Evolutionary conservation across 2,113 vertebrate species (phyloP).

Genomic region (Laterallus jamaicensis): DNA sequence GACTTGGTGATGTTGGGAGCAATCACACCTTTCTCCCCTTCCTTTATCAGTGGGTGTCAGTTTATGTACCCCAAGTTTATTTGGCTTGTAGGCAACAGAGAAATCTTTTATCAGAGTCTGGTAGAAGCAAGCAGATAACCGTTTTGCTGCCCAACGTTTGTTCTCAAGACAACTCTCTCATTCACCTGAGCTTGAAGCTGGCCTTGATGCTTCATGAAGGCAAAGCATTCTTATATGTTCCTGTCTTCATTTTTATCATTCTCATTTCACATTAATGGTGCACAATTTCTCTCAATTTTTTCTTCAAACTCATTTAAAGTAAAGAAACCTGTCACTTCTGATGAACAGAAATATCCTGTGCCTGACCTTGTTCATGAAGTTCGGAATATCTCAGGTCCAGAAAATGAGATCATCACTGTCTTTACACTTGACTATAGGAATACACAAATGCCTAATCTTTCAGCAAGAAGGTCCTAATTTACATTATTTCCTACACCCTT

Average conservation of each 20-base stretch:
- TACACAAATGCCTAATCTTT: background rate
- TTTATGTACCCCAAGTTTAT: background rate
- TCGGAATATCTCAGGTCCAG: background rate
- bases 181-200: background rate
- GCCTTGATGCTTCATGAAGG: background rate
- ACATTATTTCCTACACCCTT: background rate
- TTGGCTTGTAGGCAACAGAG: fast-evolving
- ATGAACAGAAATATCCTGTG: background rate
- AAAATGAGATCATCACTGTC: background rate
- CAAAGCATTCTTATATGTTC: background rate
- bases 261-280: background rate
- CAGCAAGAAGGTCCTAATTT: background rate
- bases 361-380: background rate
- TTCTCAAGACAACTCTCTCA: background rate
- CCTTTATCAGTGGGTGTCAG: background rate
- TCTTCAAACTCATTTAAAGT: background rate
- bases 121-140: background rate
- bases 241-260: background rate
- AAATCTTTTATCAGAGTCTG: background rate
- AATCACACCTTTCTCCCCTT: background rate
- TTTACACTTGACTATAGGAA: background rate
- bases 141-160: background rate
- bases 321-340: background rate
- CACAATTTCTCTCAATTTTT: background rate
- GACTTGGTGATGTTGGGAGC: background rate